phyloP scores from a whole-genome alignment of 1,140 invertebrate genomes.

The Metopolophium dirhodum region DNA sequence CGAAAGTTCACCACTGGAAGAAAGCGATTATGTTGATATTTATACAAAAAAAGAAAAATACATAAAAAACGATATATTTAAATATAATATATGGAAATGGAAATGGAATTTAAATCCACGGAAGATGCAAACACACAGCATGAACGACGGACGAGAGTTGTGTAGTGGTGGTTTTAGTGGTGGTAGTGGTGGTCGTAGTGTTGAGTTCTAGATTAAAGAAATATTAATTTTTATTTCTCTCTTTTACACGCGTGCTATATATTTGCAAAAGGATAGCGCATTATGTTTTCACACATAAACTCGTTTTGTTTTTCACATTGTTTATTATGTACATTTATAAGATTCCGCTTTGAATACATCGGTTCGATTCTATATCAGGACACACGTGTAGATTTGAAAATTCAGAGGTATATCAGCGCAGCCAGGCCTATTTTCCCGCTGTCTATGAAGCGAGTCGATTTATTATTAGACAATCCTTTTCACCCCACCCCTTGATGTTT shows the following conservation, averaged over 20 bases:
- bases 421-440: not conserved
- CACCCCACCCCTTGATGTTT: not conserved
- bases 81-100: constrained; percentile 2
- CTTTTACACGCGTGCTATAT: not conserved
- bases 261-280: not conserved
- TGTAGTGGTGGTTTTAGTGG: not conserved
- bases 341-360: not conserved
- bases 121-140: not conserved
- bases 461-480: constrained; percentile 34
- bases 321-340: not conserved
- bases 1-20: not conserved
- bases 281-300: not conserved
- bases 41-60: constrained; percentile 1
- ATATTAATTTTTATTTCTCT: constrained; percentile 27
- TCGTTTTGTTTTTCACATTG: not conserved
- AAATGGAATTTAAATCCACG: constrained; percentile 32
- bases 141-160: not conserved
- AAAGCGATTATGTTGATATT: constrained; percentile 16
- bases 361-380: not conserved
- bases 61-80: not conserved
- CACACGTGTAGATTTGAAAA: not conserved
- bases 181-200: not conserved
- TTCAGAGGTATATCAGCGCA: not conserved
- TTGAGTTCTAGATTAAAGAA: constrained; percentile 8
- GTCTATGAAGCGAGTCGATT: constrained; percentile 2